These are phyloP conservation scores for Meriones psammophilus DNA, from an alignment of 2,797 vertebrate species.

Conservation along the genomic window DNA sequence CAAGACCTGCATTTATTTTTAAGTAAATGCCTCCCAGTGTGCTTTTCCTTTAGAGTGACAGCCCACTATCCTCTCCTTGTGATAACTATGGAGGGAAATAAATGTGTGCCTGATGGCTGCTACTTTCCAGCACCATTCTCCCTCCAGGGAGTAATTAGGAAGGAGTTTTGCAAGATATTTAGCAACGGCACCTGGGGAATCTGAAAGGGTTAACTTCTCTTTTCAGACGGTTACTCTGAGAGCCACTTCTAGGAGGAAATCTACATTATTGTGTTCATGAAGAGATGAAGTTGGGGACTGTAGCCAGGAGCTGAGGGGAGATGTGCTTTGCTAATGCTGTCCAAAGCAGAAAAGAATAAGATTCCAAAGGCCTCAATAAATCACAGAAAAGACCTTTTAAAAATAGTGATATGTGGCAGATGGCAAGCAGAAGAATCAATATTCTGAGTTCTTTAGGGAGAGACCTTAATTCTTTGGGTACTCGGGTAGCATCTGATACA, in stretches of 20 bases:
- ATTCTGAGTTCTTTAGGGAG: slow-evolving; percentile 54
- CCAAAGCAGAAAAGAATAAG: slow-evolving; percentile 59
- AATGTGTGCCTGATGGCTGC: not conserved
- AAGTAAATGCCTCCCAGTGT: not conserved
- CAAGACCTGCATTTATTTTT: not conserved
- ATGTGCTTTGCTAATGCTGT: slow-evolving; percentile 8
- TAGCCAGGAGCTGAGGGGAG: not conserved
- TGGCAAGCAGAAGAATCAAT: slow-evolving; percentile 68
- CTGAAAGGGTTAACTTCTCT: slow-evolving; percentile 68
- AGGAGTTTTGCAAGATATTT: slow-evolving; percentile 44
- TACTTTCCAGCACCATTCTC: not conserved
- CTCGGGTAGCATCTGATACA: slow-evolving; percentile 46
- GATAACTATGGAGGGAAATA: slow-evolving; percentile 36
- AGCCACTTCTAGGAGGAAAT: slow-evolving; percentile 51
- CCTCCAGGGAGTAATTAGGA: slow-evolving; percentile 61
- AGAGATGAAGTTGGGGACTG: not conserved
- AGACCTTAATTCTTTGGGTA: slow-evolving; percentile 52
- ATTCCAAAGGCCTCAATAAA: slow-evolving; percentile 65
- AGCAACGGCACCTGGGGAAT: not conserved
- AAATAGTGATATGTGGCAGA: slow-evolving; percentile 65
- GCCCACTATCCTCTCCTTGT: not conserved
- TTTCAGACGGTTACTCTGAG: slow-evolving; percentile 26
- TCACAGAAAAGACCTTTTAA: slow-evolving; percentile 69
- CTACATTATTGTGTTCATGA: slow-evolving; percentile 29
- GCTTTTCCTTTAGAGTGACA: not conserved